Percentiles rank a stretch among this genome's conserved stretches.
Conservation (phyloP, 1,140 invertebrate species). For the Oedothorax gibbosus region DNA sequence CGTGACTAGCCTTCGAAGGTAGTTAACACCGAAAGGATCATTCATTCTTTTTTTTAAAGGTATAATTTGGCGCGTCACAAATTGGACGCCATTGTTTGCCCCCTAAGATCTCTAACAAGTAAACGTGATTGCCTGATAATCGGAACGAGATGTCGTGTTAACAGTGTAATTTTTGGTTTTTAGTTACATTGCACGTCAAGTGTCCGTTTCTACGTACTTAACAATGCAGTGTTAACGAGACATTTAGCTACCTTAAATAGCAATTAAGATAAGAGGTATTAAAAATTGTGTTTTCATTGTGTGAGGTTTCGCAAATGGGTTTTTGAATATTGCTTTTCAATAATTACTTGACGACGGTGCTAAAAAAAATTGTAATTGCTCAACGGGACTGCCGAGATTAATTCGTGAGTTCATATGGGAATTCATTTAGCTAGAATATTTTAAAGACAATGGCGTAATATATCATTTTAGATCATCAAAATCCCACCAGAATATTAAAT, state of each 20-base stretch:
- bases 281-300: too few species aligned
- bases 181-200: background rate
- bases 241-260: background rate
- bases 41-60: background rate
- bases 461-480: too few species aligned
- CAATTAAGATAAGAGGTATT: too few species aligned
- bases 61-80: conserved; percentile 16
- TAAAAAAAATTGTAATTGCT: too few species aligned
- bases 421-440: too few species aligned
- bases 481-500: too few species aligned
- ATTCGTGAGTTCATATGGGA: too few species aligned
- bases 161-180: background rate
- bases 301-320: too few species aligned
- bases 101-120: background rate
- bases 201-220: background rate
- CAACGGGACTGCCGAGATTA: too few species aligned
- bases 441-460: too few species aligned
- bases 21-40: background rate
- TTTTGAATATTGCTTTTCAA: too few species aligned
- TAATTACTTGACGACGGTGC: too few species aligned
- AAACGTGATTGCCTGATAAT: conserved; percentile 16
- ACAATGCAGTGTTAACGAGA: conserved; percentile 3
- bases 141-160: background rate
- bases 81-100: conserved; percentile 6
- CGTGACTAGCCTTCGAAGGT: conserved; percentile 35